A percentile compares a stretch with the other conserved stretches of the same genome.
Conservation (phyloP, 2,113 vertebrate genomes). For the Leiothrix lutea region DNA sequence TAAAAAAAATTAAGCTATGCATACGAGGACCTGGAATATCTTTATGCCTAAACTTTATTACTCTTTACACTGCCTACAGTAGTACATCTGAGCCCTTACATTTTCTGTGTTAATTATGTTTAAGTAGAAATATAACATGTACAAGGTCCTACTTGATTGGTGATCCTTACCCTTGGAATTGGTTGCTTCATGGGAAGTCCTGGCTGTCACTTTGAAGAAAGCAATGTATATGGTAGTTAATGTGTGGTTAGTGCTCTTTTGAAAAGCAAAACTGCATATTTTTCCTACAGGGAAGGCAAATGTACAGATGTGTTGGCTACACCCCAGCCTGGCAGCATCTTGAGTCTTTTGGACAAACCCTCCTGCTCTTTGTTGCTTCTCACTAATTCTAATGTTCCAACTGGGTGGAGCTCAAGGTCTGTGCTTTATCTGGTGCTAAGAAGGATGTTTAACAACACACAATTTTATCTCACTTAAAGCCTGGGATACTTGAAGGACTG, state of each 20-base stretch:
- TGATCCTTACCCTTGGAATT: not conserved
- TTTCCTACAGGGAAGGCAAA: not conserved
- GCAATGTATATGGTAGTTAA: fast-evolving
- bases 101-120: not conserved
- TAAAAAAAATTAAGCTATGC: not conserved
- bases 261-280: not conserved
- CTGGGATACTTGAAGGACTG: not conserved
- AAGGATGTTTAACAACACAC: not conserved
- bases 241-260: not conserved
- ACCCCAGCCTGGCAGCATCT: not conserved
- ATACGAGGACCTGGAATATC: not conserved
- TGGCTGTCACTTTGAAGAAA: not conserved
- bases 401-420: not conserved
- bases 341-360: not conserved
- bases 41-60: not conserved
- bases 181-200: not conserved
- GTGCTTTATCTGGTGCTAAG: not conserved
- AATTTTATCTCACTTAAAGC: not conserved
- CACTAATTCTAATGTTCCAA: not conserved
- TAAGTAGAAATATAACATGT: not conserved
- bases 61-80: not conserved
- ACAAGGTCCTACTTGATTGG: not conserved
- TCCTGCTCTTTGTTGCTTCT: not conserved
- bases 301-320: not conserved
- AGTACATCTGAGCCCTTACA: not conserved